Conservation (phyloP, 2,113 vertebrate species). For the Leptodactylus fuscus region DNA sequence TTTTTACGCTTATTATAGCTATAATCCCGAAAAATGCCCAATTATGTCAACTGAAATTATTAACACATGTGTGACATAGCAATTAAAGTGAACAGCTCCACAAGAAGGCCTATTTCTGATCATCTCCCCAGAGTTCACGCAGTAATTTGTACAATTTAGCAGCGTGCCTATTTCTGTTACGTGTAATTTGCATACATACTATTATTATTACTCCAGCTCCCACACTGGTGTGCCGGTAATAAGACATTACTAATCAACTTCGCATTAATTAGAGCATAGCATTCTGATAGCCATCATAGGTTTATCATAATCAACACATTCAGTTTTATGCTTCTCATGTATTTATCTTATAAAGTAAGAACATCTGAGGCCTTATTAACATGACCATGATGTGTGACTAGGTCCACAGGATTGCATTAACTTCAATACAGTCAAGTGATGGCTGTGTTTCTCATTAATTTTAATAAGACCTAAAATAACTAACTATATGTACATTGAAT, state of each 20-base stretch:
- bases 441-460: no score
- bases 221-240: background rate
- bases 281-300: background rate
- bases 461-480: no score
- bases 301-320: background rate
- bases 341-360: background rate
- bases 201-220: background rate
- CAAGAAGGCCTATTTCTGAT: background rate
- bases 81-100: slow-evolving; percentile 3
- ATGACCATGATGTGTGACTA: no score
- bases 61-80: slow-evolving; percentile 13
- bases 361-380: no score
- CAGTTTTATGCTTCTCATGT: background rate
- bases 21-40: background rate
- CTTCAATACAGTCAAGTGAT: no score
- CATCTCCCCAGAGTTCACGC: background rate
- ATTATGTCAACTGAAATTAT: background rate
- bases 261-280: background rate
- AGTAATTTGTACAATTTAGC: slow-evolving; percentile 9
- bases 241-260: background rate
- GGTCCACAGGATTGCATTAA: no score
- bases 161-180: background rate
- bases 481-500: no score
- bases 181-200: background rate
- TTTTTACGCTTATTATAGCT: slow-evolving; percentile 11